A percentile compares a stretch with the other conserved stretches of the same genome.
Conservation (phyloP, 2,797 vertebrate species). For the Artibeus lituratus region DNA sequence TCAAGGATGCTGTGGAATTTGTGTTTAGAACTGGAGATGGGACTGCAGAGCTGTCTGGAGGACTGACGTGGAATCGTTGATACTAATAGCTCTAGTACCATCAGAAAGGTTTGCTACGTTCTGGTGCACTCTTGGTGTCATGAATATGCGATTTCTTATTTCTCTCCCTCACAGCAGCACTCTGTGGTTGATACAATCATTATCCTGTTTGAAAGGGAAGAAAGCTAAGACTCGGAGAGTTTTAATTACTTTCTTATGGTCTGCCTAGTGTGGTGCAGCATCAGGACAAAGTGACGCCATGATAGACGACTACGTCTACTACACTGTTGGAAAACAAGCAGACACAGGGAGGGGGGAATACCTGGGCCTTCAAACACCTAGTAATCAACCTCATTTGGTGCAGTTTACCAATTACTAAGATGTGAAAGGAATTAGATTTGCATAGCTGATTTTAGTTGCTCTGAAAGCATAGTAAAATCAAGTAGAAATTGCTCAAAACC, state of each 20-base stretch:
- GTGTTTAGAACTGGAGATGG: neutral
- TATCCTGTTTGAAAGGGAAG: neutral
- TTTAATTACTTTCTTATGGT: neutral
- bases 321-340: neutral
- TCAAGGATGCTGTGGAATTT: neutral
- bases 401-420: conserved; percentile 22
- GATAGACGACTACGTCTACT: neutral
- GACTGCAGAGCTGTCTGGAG: neutral
- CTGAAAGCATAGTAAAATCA: neutral
- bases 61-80: neutral
- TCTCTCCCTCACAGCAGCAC: neutral
- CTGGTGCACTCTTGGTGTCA: accelerated
- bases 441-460: neutral
- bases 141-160: neutral
- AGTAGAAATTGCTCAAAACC: conserved; percentile 20
- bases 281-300: neutral
- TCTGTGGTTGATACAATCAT: neutral
- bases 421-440: neutral
- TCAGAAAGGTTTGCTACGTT: neutral
- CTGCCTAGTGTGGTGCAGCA: neutral
- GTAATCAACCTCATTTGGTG: neutral
- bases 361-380: neutral
- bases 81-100: neutral
- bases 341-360: neutral
- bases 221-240: neutral